Conservation (phyloP, 1,140 invertebrate species). For the Cydia pomonella region DNA sequence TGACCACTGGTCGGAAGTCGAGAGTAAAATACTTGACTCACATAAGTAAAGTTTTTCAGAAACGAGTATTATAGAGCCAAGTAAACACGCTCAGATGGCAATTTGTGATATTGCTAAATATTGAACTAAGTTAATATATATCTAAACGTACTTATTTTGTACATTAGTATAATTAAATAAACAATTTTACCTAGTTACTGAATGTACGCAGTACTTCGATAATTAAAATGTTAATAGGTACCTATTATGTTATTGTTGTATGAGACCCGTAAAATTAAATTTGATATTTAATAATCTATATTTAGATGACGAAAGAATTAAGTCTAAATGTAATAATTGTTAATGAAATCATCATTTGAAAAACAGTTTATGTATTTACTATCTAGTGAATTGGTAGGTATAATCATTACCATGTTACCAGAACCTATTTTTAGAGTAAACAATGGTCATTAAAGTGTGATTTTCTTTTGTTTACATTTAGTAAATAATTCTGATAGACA, state of each 20-base stretch:
- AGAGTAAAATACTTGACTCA: conserved; percentile 18
- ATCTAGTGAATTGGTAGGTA: background rate
- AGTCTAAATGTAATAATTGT: background rate
- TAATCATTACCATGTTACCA: background rate
- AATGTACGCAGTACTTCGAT: conserved; percentile 5
- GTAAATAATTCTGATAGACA: background rate
- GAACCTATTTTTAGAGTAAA: background rate
- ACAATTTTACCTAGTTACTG: conserved; percentile 12
- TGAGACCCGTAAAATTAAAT: conserved; percentile 1
- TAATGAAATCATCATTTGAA: background rate
- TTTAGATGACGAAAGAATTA: background rate
- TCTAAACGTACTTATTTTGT: conserved; percentile 11
- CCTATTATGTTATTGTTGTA: conserved; percentile 18
- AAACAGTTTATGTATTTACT: background rate
- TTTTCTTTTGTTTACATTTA: background rate
- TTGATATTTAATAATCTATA: conserved; percentile 1
- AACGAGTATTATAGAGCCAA: conserved; percentile 13
- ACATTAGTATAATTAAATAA: conserved; percentile 21
- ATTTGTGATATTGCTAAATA: conserved; percentile 56
- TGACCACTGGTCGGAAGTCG: conserved; percentile 1
- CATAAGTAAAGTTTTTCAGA: background rate
- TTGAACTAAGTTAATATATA: conserved; percentile 30
- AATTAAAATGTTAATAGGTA: conserved; percentile 12
- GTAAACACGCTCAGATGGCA: conserved; percentile 44
- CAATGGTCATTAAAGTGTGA: background rate